phyloP scores from a whole-genome alignment of 2,797 vertebrate species.

The Nothura maculosa region DNA sequence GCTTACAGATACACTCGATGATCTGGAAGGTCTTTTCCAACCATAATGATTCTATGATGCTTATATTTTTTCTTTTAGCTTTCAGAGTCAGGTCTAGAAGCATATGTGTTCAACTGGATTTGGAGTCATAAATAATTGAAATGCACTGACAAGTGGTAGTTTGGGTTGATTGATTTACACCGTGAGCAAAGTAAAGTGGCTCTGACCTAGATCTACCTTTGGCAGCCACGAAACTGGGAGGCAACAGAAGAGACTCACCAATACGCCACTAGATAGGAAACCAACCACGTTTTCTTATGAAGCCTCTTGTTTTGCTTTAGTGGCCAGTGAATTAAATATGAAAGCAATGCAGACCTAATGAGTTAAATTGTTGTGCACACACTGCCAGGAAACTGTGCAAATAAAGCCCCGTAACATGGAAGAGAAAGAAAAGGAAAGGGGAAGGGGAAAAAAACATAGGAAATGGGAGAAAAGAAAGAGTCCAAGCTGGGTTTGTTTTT shows the following conservation, averaged over 20 bases:
- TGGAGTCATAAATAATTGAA: constrained; percentile 38
- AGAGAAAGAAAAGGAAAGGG: neutral
- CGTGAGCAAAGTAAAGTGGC: neutral
- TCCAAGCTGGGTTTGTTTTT: neutral
- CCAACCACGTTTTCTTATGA: neutral
- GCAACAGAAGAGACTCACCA: neutral
- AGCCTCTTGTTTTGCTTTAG: constrained; percentile 1
- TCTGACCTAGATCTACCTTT: constrained; percentile 1
- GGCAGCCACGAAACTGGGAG: neutral
- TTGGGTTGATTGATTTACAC: constrained; percentile 20
- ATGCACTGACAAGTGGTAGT: neutral
- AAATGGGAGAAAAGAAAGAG: neutral
- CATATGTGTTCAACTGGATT: constrained; percentile 1
- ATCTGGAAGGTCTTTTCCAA: too few species aligned
- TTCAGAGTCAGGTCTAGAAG: neutral
- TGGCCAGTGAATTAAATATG: neutral
- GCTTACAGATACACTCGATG: too few species aligned
- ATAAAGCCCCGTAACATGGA: neutral
- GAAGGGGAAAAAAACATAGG: neutral
- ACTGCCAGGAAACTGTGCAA: neutral
- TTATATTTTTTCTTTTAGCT: neutral
- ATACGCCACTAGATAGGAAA: neutral
- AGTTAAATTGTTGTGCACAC: neutral
- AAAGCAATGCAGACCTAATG: neutral
- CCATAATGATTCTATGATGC: too few species aligned